Conservation (phyloP, 2,113 vertebrate species). For the Ancistrus triradiatus region DNA sequence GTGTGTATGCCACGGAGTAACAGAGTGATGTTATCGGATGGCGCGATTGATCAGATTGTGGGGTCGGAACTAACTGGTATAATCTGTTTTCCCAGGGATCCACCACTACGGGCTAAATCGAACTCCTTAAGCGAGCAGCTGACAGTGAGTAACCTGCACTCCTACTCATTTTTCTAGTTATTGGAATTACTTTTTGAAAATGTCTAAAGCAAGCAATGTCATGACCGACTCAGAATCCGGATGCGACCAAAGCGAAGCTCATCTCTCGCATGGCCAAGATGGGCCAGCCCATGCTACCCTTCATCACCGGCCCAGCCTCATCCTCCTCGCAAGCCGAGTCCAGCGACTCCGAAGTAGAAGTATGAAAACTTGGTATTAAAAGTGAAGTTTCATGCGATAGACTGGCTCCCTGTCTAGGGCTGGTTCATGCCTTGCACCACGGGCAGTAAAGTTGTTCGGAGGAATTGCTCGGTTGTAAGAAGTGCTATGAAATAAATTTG, state of each 20-base stretch:
- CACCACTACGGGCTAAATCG: constrained; percentile 78
- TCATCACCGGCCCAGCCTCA: constrained; percentile 69
- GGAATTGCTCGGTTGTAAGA: no score
- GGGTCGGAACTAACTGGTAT: no score
- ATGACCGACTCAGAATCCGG: constrained; percentile 74
- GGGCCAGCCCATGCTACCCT: constrained; percentile 96
- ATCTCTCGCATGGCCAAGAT: constrained; percentile 98
- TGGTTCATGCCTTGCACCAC: no score
- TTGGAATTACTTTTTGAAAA: no score
- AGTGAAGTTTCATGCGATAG: no score
- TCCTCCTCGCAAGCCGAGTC: constrained; percentile 80
- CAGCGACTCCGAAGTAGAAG: constrained; percentile 90
- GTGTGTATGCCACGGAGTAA: no score
- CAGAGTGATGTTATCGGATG: no score
- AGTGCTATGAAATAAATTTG: no score
- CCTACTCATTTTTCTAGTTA: no score
- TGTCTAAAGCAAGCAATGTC: neutral
- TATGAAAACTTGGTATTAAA: constrained; percentile 51
- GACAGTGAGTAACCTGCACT: constrained; percentile 66
- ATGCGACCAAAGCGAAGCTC: constrained; percentile 88
- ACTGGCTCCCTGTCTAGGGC: no score
- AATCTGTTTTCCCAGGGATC: constrained; percentile 71
- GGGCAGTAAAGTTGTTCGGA: no score
- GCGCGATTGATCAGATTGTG: no score
- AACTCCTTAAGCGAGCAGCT: constrained; percentile 88